phyloP scores from a whole-genome alignment of 1,140 invertebrate genomes.

The Drosophila littoralis region DNA sequence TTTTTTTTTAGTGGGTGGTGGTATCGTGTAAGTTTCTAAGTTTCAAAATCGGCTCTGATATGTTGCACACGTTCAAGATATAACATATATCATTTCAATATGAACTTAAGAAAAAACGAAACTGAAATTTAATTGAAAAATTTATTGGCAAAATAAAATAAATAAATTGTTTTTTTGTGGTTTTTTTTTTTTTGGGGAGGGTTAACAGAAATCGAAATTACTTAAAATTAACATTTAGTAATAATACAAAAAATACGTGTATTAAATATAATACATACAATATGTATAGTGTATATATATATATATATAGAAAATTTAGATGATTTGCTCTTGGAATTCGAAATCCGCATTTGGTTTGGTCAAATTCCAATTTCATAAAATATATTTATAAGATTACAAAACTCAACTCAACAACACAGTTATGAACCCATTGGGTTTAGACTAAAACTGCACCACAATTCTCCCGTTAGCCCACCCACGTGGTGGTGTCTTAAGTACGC shows the following conservation, averaged over 20 bases:
- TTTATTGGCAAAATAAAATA: constrained; percentile 77
- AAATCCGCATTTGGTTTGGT: not conserved
- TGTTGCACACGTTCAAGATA: constrained; percentile 28
- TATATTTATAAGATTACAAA: constrained; percentile 63
- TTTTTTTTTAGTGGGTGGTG: constrained; percentile 56
- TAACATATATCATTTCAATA: constrained; percentile 6
- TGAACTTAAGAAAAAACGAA: constrained; percentile 14
- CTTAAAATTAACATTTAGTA: constrained; percentile 70
- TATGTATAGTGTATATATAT: constrained; percentile 53
- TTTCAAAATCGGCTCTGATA: constrained; percentile 55
- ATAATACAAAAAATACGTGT: constrained; percentile 76
- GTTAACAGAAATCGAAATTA: constrained; percentile 75
- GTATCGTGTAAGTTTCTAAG: constrained; percentile 58
- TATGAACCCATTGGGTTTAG: constrained; percentile 79
- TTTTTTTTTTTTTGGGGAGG: constrained; percentile 22
- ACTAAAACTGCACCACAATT: constrained; percentile 52
- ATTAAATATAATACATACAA: constrained; percentile 65
- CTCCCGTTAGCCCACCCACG: constrained; percentile 22
- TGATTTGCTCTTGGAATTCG: constrained; percentile 41
- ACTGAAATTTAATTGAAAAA: constrained; percentile 55
- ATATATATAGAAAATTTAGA: constrained; percentile 51
- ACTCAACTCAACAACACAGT: constrained; percentile 72
- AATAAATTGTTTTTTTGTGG: constrained; percentile 53
- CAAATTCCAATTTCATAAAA: constrained; percentile 17
- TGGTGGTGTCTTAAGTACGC: constrained; percentile 65